A percentile compares a stretch with the other conserved stretches of the same genome.
These are phyloP conservation scores for Eupeodes luniger DNA, from an alignment of 2,888 invertebrate species.

Conservation along the genomic window DNA sequence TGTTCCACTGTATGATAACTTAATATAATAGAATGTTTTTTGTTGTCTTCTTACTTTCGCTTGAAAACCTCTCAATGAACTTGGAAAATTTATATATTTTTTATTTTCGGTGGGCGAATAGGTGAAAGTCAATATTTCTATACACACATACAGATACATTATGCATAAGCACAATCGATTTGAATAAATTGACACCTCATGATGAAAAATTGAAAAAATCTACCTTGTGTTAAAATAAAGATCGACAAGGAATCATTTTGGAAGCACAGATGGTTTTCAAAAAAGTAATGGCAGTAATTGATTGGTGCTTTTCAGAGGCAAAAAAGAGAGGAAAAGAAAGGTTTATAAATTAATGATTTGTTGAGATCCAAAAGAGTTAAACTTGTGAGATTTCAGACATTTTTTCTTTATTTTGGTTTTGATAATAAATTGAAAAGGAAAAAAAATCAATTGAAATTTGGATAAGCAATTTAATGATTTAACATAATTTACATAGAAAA, in stretches of 20 bases:
- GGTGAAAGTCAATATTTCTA: slow-evolving; percentile 11
- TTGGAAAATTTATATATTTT: background rate
- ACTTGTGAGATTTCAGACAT: background rate
- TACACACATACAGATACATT: background rate
- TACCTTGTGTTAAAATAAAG: slow-evolving; percentile 22
- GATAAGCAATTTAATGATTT: background rate
- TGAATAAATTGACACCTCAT: slow-evolving; percentile 48
- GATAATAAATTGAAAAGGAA: slow-evolving; percentile 10
- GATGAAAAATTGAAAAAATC: slow-evolving; percentile 5
- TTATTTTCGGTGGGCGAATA: background rate
- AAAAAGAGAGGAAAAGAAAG: background rate
- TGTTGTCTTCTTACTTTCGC: slow-evolving; percentile 26
- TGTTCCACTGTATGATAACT: background rate
- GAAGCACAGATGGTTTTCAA: background rate
- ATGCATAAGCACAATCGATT: slow-evolving; percentile 18
- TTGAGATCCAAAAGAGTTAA: background rate
- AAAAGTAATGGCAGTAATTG: slow-evolving; percentile 5
- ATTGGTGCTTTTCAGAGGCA: background rate
- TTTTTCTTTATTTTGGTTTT: background rate
- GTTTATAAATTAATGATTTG: slow-evolving; percentile 21
- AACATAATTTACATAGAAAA: background rate
- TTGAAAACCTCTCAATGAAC: slow-evolving; percentile 18
- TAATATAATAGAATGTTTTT: slow-evolving; percentile 32
- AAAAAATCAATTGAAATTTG: background rate
- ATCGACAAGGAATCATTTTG: slow-evolving; percentile 11